These are phyloP conservation scores for Sarcoramphus papa DNA, from an alignment of 2,797 vertebrate species.

Conservation along the genomic window DNA sequence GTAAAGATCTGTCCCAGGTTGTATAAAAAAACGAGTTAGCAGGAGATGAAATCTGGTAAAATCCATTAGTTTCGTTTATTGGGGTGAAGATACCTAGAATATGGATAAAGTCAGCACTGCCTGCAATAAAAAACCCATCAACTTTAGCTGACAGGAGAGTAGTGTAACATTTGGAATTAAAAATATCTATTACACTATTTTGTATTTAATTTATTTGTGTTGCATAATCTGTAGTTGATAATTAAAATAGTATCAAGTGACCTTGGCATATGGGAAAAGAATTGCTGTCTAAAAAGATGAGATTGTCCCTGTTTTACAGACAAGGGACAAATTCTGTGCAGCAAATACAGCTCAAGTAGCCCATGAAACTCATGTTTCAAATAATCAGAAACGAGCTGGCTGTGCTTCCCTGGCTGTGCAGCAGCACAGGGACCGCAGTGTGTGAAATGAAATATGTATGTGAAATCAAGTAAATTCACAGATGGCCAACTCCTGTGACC, in stretches of 20 bases:
- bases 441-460: conserved; percentile 44
- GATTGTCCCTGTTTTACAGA: neutral
- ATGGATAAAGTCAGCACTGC: neutral
- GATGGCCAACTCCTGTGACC: neutral
- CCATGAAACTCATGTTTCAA: conserved; percentile 14
- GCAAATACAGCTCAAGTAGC: neutral
- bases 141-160: neutral
- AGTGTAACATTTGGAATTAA: neutral
- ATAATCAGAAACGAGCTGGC: neutral
- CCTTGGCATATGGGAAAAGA: neutral
- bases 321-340: neutral
- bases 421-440: neutral
- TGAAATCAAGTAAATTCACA: neutral
- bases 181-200: neutral
- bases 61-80: neutral
- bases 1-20: neutral
- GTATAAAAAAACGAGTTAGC: neutral
- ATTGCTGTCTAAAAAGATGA: neutral
- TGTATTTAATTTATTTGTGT: neutral
- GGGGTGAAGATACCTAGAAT: neutral
- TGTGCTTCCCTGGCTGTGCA: neutral
- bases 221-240: neutral
- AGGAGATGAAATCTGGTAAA: neutral
- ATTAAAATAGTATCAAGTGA: neutral
- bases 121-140: neutral